These are phyloP conservation scores for Selene dorsalis DNA, from an alignment of 2,797 vertebrate genomes.

Conservation along the genomic window DNA sequence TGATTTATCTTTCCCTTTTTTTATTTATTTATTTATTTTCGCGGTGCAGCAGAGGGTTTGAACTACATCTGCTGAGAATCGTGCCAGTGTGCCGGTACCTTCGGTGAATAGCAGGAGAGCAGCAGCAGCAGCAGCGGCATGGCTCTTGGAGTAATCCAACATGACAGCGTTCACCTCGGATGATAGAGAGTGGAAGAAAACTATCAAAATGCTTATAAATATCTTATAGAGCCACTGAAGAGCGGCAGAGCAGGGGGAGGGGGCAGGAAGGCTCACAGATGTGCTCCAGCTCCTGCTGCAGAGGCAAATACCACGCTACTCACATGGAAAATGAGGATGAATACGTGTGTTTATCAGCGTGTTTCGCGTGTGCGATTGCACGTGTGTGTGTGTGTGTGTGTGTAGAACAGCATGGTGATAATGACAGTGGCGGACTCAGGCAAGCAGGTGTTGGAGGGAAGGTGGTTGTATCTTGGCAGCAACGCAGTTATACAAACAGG, in stretches of 20 bases:
- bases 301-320: slow-evolving; percentile 55
- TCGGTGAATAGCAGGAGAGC: slow-evolving; percentile 59
- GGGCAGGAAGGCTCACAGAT: slow-evolving; percentile 13
- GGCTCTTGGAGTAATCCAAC: slow-evolving; percentile 74
- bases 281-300: slow-evolving; percentile 47
- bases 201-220: slow-evolving; percentile 84
- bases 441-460: slow-evolving; percentile 27
- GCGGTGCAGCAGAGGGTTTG: slow-evolving; percentile 20
- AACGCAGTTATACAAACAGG: slow-evolving; percentile 1
- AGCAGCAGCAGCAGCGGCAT: slow-evolving; percentile 36
- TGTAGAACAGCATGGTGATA: slow-evolving; percentile 26
- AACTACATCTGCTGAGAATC: slow-evolving; percentile 45
- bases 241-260: slow-evolving; percentile 26
- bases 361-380: slow-evolving; percentile 5
- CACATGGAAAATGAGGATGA: slow-evolving; percentile 39
- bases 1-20: neutral
- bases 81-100: slow-evolving; percentile 35
- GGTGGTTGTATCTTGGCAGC: slow-evolving; percentile 23
- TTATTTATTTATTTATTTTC: neutral
- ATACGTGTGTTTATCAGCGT: slow-evolving; percentile 39
- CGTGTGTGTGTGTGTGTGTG: slow-evolving; percentile 7
- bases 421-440: slow-evolving; percentile 36
- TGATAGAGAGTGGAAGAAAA: slow-evolving; percentile 80
- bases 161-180: slow-evolving; percentile 83
- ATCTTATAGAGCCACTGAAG: slow-evolving; percentile 72